These are phyloP conservation scores for Penelope pileata DNA, from an alignment of 2,113 vertebrate species.

Conservation along the genomic window DNA sequence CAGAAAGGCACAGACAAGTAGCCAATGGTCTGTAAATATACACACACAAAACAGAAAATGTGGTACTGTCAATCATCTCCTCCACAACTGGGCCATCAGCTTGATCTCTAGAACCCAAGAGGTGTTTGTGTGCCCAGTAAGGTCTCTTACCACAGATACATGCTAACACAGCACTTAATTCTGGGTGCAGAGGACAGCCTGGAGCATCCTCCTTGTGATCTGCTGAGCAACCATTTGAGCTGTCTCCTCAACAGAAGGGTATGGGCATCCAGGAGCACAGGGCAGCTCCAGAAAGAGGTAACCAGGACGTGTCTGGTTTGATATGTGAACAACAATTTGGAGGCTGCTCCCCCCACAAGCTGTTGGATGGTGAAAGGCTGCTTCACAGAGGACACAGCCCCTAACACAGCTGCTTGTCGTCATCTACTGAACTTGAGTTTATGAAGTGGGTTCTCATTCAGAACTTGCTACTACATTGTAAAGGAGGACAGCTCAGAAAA, in stretches of 20 bases:
- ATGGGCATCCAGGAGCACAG: neutral
- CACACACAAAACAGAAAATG: neutral
- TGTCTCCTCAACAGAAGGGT: neutral
- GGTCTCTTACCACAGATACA: neutral
- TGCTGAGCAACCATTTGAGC: neutral
- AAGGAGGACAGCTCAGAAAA: neutral
- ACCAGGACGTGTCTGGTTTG: neutral
- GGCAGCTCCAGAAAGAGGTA: neutral
- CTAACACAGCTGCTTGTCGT: neutral
- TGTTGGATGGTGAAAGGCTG: neutral
- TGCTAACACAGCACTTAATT: accelerated
- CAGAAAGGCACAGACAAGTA: neutral
- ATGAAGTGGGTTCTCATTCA: neutral
- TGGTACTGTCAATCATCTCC: neutral
- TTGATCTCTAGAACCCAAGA: neutral
- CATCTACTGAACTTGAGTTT: neutral
- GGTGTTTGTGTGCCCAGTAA: neutral
- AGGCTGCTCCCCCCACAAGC: neutral
- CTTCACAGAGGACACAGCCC: neutral
- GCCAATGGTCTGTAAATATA: neutral
- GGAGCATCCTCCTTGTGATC: neutral
- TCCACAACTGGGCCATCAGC: neutral
- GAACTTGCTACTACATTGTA: neutral
- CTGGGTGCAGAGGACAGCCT: neutral
- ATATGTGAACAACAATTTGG: accelerated